A percentile compares a stretch with the other conserved stretches of the same genome.
Conservation (phyloP, 37 sponge, comb jelly and placozoan genomes). For the Ephydatia muelleri region DNA sequence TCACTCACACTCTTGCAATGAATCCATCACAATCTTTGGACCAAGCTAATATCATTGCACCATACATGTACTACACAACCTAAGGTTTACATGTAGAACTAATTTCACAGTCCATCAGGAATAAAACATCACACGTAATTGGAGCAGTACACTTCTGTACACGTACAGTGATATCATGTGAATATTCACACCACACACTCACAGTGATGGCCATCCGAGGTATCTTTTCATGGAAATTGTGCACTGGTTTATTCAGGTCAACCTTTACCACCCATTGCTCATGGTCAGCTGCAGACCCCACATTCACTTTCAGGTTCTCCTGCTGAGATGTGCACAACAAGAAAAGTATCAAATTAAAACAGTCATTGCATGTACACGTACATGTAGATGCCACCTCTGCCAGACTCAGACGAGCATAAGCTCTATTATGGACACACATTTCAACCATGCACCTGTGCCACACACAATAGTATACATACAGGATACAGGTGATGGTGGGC, state of each 20-base stretch:
- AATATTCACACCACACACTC: neutral
- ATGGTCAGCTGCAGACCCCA: neutral
- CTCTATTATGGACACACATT: too few species aligned
- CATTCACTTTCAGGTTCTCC: neutral
- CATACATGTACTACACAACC: neutral
- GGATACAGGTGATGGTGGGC: neutral
- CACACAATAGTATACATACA: neutral
- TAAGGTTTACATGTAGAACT: neutral
- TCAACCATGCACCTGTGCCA: too few species aligned
- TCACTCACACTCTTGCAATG: too few species aligned
- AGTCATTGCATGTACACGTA: neutral
- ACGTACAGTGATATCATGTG: neutral
- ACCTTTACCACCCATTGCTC: slow-evolving; percentile 46
- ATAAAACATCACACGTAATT: too few species aligned
- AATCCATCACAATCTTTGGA: neutral
- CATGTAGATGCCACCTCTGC: slow-evolving; percentile 2
- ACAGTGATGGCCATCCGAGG: slow-evolving; percentile 65
- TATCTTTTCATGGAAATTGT: slow-evolving; percentile 60
- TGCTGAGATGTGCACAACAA: neutral
- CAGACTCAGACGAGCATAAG: neutral
- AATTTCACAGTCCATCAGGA: too few species aligned
- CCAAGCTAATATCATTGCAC: neutral
- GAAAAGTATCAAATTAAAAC: neutral
- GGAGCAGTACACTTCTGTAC: too few species aligned
- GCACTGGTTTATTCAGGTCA: slow-evolving; percentile 31